Percentiles rank a stretch among this genome's conserved stretches.
These are phyloP conservation scores for Pyrocoelia pectoralis DNA, from an alignment of 2,888 invertebrate species.

Conservation along the genomic window DNA sequence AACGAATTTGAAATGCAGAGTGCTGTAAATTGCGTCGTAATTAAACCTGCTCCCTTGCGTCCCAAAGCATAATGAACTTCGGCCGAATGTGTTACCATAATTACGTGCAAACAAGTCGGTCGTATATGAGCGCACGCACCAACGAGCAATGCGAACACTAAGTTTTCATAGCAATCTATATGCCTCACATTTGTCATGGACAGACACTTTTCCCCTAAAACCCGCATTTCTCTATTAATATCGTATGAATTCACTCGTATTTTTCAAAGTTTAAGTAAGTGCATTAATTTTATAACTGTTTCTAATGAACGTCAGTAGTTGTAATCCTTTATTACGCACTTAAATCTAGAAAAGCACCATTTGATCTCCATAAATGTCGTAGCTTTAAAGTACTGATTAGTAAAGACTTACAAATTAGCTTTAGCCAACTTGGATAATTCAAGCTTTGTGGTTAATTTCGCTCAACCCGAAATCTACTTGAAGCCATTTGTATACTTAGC, in stretches of 20 bases:
- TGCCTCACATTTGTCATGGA: constrained; percentile 40
- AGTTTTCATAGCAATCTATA: constrained; percentile 29
- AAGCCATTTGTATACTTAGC: not conserved
- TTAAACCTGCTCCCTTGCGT: constrained; percentile 50
- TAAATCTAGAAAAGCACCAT: not conserved
- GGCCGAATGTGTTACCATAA: constrained; percentile 54
- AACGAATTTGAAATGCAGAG: constrained; percentile 50
- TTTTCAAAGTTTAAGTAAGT: too few species aligned
- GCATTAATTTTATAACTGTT: not conserved
- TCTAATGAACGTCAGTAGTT: not conserved
- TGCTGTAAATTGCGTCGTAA: constrained; percentile 54
- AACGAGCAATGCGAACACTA: constrained; percentile 41
- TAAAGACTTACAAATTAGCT: not conserved
- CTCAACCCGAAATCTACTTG: not conserved
- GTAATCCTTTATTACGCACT: not conserved
- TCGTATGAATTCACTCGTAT: too few species aligned
- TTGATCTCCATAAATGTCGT: not conserved
- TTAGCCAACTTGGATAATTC: not conserved
- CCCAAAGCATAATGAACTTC: constrained; percentile 50
- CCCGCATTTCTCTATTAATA: not conserved
- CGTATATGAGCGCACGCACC: constrained; percentile 46
- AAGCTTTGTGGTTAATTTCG: not conserved
- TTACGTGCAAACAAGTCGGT: constrained; percentile 56
- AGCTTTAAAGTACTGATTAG: not conserved
- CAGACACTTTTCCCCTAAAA: constrained; percentile 35